Conservation (phyloP, 2,888 invertebrate species). For the Argynnis bischoffii region DNA sequence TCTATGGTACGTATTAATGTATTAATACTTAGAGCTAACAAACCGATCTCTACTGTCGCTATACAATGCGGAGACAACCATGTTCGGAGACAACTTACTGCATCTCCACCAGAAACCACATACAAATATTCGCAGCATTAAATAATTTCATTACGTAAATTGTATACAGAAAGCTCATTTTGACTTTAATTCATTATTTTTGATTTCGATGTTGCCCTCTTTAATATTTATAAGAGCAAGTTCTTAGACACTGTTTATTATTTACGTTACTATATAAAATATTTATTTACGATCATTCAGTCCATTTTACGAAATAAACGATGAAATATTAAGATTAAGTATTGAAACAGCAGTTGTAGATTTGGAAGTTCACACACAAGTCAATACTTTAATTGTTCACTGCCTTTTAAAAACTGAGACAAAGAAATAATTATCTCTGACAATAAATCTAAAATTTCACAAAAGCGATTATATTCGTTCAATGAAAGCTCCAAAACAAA, state of each 20-base stretch:
- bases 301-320: slow-evolving; percentile 48
- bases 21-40: slow-evolving; percentile 68
- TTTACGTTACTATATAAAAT: slow-evolving; percentile 13
- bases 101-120: not conserved
- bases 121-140: not conserved
- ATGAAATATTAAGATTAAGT: slow-evolving; percentile 9
- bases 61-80: slow-evolving; percentile 44
- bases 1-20: slow-evolving; percentile 74
- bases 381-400: too few relatives aligned
- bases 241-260: not conserved
- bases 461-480: too few relatives aligned
- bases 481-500: too few relatives aligned
- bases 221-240: slow-evolving; percentile 5
- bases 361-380: not conserved
- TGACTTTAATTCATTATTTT: not conserved
- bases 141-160: not conserved
- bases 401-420: too few relatives aligned
- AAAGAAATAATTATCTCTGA: too few relatives aligned
- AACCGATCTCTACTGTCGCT: slow-evolving; percentile 56
- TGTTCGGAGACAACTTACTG: not conserved
- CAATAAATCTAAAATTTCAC: too few relatives aligned
- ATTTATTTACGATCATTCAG: slow-evolving; percentile 53
- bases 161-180: slow-evolving; percentile 23
- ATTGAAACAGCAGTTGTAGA: slow-evolving; percentile 20
- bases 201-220: too few relatives aligned